Evolutionary conservation across 2,888 invertebrate species (phyloP).

Genomic region (Pachymerium ferrugineum): DNA sequence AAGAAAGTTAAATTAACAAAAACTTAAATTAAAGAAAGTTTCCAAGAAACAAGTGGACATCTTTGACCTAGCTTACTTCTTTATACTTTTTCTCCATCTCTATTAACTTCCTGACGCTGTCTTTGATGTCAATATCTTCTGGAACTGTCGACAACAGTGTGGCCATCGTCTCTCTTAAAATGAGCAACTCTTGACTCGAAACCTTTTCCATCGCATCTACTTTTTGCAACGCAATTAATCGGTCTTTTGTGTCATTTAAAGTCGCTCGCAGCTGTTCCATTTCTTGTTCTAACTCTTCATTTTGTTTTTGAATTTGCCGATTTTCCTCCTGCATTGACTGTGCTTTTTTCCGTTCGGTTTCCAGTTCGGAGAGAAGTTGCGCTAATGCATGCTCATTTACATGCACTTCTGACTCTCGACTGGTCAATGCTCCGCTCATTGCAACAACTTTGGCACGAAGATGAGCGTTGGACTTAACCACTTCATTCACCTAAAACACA

Average conservation of each 20-base stretch:
- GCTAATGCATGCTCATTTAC: conserved; percentile 16
- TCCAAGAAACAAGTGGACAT: too few relatives aligned
- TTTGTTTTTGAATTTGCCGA: not conserved
- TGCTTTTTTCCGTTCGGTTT: not conserved
- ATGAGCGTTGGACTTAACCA: conserved; percentile 15
- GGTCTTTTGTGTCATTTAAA: not conserved
- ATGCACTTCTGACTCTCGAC: not conserved
- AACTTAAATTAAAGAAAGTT: too few relatives aligned
- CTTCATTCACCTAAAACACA: not conserved
- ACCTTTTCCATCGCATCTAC: not conserved
- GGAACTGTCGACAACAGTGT: not conserved
- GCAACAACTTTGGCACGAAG: conserved; percentile 28
- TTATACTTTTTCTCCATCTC: not conserved
- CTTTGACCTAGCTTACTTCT: not conserved
- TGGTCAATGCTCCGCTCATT: conserved; percentile 9
- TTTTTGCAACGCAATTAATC: not conserved
- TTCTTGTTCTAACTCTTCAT: conserved; percentile 5
- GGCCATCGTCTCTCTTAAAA: not conserved
- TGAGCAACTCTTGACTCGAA: not conserved
- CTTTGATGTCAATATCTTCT: not conserved
- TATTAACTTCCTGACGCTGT: not conserved
- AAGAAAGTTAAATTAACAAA: too few relatives aligned
- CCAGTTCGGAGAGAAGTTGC: conserved; percentile 11
- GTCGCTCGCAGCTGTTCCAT: not conserved
- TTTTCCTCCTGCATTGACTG: not conserved